Base-by-base conservation (phyloP, 2,113 vertebrate genomes). In the Percina caprodes region DNA sequence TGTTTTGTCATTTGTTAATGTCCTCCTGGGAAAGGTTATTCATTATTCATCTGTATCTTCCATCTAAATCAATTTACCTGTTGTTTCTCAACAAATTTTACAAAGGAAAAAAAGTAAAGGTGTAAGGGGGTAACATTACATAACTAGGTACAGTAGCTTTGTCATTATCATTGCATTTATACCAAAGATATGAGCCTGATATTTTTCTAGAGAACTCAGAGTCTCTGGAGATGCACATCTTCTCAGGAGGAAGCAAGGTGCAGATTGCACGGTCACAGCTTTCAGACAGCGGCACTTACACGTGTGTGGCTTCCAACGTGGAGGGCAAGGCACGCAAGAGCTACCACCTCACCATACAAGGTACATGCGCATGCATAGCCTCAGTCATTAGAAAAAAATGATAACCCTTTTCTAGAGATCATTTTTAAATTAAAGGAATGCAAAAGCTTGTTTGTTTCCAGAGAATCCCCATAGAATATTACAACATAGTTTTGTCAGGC, bases 201-300 rank as follows among this genome's bases (percentile, higher is more conserved):
- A 24, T 85, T 71, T 85, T 26, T 61, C 63, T 85, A 99, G 98
- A 97, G 91, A 96, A 95, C 76, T 95, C 96, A 0, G 95, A 95
- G 73, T 97, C 96, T 68, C 93, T 97, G 78, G 97, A 99, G 86
- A 93, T 97, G 92, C 96, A 96, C 90, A 95, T 99, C 94, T 95
- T 98, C 84, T 97, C 97, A 33, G 97, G 97, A 60, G 98, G 98
- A 65, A 96, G 94, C 80, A 98, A 96, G 91, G 93, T 99, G 85
- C 97, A 99, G 91, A 97, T 99, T 6, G 89, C 96, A 61, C 96
- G 94, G n/a, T 95, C 96, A 23, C 96, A 98, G 91, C 93, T 91
- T 63, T 94, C 95, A 14, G 97, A 99, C 77, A 94, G 95, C 24
- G 97, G 96, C 69, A 96, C 93, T 45, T 99, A 98, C 77, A 97